Evolutionary conservation across 2,888 invertebrate genomes (phyloP).

Genomic region (Leucania comma): DNA sequence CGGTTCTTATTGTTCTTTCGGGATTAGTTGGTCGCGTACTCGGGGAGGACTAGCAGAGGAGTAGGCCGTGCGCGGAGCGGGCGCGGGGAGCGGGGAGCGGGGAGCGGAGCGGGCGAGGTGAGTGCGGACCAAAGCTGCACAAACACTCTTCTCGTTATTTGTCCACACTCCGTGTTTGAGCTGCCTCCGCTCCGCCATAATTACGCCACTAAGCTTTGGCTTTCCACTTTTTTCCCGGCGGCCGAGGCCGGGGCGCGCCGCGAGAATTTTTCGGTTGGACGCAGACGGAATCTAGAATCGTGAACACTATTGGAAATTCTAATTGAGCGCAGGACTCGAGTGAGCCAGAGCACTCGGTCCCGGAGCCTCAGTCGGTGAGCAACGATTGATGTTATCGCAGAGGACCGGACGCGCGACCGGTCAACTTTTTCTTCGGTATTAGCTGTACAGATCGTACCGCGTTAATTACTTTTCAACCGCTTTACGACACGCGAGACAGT

Average conservation of each 20-base stretch:
- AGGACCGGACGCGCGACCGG: conserved; percentile 60
- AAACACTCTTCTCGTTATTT: conserved; percentile 85
- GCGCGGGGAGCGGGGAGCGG: conserved; percentile 58
- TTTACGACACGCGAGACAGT: conserved; percentile 79
- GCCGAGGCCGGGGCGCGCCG: conserved; percentile 64
- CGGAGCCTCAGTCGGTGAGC: conserved; percentile 64
- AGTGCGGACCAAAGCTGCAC: conserved; percentile 79
- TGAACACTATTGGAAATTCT: conserved; percentile 76
- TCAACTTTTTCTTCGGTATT: conserved; percentile 70
- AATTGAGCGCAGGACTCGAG: conserved; percentile 71
- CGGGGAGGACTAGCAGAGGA: conserved; percentile 69
- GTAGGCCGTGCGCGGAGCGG: conserved; percentile 58
- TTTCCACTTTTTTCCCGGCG: conserved; percentile 76
- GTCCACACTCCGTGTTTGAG: conserved; percentile 82
- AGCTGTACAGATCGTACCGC: conserved; percentile 77
- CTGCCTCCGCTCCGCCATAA: conserved; percentile 79
- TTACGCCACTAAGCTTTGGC: conserved; percentile 83
- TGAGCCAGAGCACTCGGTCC: conserved; percentile 32
- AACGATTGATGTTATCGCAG: conserved; percentile 76
- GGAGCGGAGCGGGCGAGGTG: conserved; percentile 60
- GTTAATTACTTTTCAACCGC: conserved; percentile 77
- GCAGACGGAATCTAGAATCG: conserved; percentile 75
- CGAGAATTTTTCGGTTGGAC: conserved; percentile 75
- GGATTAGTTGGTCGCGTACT: conserved; percentile 75
- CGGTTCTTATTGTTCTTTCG: conserved; percentile 75